Evolutionary conservation across 2,888 invertebrate species (phyloP).

Genomic region (Limenitis camilla): DNA sequence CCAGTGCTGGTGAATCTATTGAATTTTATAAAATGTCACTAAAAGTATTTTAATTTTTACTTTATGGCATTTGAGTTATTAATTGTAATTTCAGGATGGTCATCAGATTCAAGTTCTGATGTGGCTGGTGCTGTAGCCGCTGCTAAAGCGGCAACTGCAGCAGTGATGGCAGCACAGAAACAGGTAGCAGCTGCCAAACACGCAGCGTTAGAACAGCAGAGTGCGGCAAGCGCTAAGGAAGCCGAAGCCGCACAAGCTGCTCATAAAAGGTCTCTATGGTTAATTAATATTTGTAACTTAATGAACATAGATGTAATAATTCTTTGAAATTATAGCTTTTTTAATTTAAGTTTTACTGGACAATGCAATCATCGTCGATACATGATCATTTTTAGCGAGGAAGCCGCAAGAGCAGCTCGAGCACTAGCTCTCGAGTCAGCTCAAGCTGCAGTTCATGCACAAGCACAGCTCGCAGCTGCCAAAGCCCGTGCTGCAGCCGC

Average conservation of each 20-base stretch:
- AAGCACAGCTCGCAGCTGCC: constrained; percentile 80
- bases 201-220: constrained; percentile 81
- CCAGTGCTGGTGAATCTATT: constrained; percentile 14
- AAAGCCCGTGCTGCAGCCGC: constrained; percentile 82
- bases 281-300: neutral
- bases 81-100: constrained; percentile 16
- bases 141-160: constrained; percentile 82
- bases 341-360: no score
- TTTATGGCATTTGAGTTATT: neutral
- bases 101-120: constrained; percentile 75
- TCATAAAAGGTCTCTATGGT: constrained; percentile 60
- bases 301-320: no score
- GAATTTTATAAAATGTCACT: neutral
- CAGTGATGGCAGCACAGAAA: constrained; percentile 81
- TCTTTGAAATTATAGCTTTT: no score
- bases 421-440: constrained; percentile 80
- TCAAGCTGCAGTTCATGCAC: constrained; percentile 78
- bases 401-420: constrained; percentile 79
- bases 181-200: constrained; percentile 84
- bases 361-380: neutral
- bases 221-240: constrained; percentile 82
- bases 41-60: neutral
- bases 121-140: constrained; percentile 82
- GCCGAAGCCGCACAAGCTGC: constrained; percentile 78
- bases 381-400: constrained; percentile 58